Evolutionary conservation across 92 coral and sea anemone genomes (phyloP).

Genomic region (Anthopleura xanthogrammica): DNA sequence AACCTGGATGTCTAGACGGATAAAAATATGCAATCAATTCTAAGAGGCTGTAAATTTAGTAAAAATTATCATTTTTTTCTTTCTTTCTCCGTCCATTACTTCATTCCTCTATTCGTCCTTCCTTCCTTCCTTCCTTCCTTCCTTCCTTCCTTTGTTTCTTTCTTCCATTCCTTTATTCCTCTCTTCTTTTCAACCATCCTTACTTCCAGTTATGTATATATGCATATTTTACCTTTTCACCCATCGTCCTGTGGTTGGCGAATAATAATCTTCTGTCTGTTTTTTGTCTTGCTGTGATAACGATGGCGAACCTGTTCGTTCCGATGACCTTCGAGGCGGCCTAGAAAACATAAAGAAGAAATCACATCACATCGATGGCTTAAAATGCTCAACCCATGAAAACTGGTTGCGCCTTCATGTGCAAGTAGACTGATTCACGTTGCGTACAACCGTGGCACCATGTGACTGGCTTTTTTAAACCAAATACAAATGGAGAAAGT

Average conservation of each 20-base stretch:
- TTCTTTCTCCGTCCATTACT: no score
- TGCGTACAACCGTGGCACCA: no score
- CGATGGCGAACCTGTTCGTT: constrained; percentile 31
- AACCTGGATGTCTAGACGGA: constrained; percentile 80
- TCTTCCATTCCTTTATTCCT: no score
- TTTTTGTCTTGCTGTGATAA: constrained; percentile 16
- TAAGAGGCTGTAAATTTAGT: background rate
- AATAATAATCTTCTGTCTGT: constrained; percentile 48
- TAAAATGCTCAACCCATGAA: background rate
- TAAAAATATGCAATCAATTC: background rate
- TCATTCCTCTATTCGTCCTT: no score
- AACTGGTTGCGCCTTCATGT: no score
- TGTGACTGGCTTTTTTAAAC: no score
- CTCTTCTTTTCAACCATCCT: background rate
- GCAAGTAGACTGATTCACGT: no score
- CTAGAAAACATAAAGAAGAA: constrained; percentile 18
- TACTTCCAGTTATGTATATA: background rate
- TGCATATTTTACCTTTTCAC: constrained; percentile 60
- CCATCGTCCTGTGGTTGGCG: constrained; percentile 86
- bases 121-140: no score
- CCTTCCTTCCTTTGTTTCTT: no score
- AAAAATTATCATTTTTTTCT: no score
- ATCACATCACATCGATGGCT: background rate
- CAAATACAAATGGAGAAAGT: no score
- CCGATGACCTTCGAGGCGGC: constrained; percentile 37